These are phyloP conservation scores for Creontiades dilutus DNA, from an alignment of 2,888 invertebrate genomes.

Conservation along the genomic window DNA sequence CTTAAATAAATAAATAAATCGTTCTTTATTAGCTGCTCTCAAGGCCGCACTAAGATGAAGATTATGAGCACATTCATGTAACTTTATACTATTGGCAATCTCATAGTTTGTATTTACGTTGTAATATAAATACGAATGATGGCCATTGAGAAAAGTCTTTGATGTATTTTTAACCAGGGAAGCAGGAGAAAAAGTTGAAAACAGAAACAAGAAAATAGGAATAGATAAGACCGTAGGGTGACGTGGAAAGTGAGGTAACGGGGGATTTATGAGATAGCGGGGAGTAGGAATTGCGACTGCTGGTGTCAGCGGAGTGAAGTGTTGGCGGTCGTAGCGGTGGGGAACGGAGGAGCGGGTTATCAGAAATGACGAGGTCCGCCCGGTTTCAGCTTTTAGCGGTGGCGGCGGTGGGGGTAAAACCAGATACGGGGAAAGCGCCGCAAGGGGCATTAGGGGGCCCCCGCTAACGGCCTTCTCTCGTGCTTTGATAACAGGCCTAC, in stretches of 20 bases:
- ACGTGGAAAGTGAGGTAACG: neutral
- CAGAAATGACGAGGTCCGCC: conserved; percentile 33
- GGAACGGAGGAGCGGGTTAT: neutral
- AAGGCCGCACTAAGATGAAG: no score
- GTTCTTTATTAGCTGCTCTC: no score
- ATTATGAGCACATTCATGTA: no score
- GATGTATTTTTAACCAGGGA: no score
- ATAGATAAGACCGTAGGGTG: neutral
- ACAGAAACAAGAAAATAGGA: conserved; percentile 13
- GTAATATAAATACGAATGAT: no score
- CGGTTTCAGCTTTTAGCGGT: neutral
- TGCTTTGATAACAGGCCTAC: conserved; percentile 8
- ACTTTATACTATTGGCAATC: no score
- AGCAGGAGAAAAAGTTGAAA: no score
- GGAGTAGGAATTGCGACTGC: conserved; percentile 2
- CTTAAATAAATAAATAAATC: no score
- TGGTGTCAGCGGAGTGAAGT: conserved; percentile 3
- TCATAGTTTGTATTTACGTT: no score
- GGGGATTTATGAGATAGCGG: conserved; percentile 15
- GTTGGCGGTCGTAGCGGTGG: neutral
- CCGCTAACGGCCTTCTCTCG: conserved; percentile 20
- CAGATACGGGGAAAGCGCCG: neutral
- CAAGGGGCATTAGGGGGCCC: conserved; percentile 24
- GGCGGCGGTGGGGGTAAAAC: neutral
- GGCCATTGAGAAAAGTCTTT: no score